Base-by-base conservation (phyloP, 2,797 vertebrate genomes). In the Gadopsis marmoratus region DNA sequence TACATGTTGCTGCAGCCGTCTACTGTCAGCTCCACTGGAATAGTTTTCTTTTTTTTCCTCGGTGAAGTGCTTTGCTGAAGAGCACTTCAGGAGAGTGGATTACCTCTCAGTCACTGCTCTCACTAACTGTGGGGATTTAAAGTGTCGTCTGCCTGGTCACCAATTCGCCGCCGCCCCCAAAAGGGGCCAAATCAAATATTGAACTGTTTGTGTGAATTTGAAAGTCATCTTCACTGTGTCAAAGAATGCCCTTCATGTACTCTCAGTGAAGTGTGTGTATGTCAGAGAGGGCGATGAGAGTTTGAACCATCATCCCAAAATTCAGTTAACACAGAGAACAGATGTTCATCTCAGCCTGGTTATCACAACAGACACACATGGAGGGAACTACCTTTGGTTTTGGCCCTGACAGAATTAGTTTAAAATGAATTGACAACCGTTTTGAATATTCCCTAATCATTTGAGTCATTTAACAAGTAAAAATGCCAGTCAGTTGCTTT, bases 61-160 rank as follows among this genome's bases (percentile, higher is more conserved):
- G 39, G 48, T 86, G 63, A 82, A 88, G 84, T 88, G 84, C 85
- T 87, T 87, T 89, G 86, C 88, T 82, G 76, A 84, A 89, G 88
- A 89, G 90, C 90, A 91, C 89, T 94, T 86, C 86, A 89, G 85
- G 60, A 86, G 84, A 89, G 80, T 86, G 83, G 85, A 91, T 91
- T 90, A 89, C 74, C 83, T 85, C 90, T 87, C 90, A 74, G 62
- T 85, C 77, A 26, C 78, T 74, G 71, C 83, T 82, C 74, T 72
- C 65, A 66, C 75, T 72, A 71, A 60, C 84, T 70, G 71, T 61
- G 23, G 71, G 81, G 77, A 85, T 84, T 84, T 88, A 61, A 89
- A 86, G 76, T 82, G 85, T 83, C 45, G 23, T 78, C 64, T 78
- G 71, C 78, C 60, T 43, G 77, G 89, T 87, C 82, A 86, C 82